These are phyloP conservation scores for Danio jaintianensis DNA, from an alignment of 2,797 vertebrate species.

Conservation along the genomic window DNA sequence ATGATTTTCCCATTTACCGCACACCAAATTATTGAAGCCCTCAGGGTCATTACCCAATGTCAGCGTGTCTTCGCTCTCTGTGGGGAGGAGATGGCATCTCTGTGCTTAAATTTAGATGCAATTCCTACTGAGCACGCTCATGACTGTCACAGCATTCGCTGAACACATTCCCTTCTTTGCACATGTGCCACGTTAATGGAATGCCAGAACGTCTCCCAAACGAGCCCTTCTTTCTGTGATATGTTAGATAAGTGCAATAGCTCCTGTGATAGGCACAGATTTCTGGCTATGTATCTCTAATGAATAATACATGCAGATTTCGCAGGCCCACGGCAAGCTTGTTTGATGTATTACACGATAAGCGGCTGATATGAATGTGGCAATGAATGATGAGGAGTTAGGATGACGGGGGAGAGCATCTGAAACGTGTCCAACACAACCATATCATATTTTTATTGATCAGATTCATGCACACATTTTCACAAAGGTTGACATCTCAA, in stretches of 20 bases:
- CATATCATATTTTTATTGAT: constrained; percentile 12
- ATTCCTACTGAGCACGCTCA: constrained; percentile 14
- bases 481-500: constrained; percentile 7
- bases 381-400: not conserved
- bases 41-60: constrained; percentile 35
- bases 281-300: constrained; percentile 12
- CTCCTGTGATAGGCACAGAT: not conserved
- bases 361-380: constrained; percentile 36
- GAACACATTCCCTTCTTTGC: constrained; percentile 13
- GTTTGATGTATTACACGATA: constrained; percentile 38
- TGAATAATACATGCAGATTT: constrained; percentile 46
- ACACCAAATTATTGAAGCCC: constrained; percentile 19
- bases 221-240: not conserved
- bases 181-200: constrained; percentile 17
- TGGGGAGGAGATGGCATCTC: constrained; percentile 31
- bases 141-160: constrained; percentile 7
- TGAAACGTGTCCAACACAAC: not conserved
- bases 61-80: constrained; percentile 14
- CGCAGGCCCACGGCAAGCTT: not conserved
- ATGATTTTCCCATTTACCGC: constrained; percentile 27
- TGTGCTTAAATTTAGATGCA: constrained; percentile 31
- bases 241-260: constrained; percentile 7
- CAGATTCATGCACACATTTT: not conserved
- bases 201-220: constrained; percentile 3
- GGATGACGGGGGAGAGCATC: constrained; percentile 1